Percentiles rank a stretch among this genome's conserved stretches.
phyloP scores from a whole-genome alignment of 2,113 vertebrate species.

The Brevimyrus niger region DNA sequence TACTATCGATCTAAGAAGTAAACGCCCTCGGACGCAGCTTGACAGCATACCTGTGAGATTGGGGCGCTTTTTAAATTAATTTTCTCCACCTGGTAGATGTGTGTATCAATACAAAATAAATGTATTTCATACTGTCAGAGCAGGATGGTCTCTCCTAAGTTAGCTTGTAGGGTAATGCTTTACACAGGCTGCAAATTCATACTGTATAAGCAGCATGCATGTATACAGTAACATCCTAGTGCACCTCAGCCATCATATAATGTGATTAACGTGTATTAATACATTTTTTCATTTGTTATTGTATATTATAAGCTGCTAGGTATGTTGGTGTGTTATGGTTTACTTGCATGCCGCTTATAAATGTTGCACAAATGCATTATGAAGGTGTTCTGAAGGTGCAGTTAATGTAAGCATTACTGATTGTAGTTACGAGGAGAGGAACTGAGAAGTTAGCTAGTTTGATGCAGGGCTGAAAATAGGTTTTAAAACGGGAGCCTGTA shows the following conservation, averaged over 20 bases:
- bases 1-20: neutral
- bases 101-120: neutral
- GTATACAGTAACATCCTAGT: neutral
- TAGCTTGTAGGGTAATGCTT: neutral
- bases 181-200: neutral
- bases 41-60: neutral
- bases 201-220: neutral
- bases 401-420: neutral
- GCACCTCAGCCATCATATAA: neutral
- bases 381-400: neutral
- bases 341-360: neutral
- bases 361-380: neutral
- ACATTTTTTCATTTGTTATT: neutral
- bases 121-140: neutral
- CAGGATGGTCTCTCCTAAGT: neutral
- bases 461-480: neutral
- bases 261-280: no score
- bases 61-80: no score
- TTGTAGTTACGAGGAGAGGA: neutral
- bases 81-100: neutral
- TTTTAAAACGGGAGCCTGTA: no score
- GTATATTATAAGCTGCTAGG: neutral
- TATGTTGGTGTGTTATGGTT: neutral
- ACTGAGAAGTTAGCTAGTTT: neutral
- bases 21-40: neutral